phyloP scores from a whole-genome alignment of 2,113 vertebrate species.

The Neogobius melanostomus region DNA sequence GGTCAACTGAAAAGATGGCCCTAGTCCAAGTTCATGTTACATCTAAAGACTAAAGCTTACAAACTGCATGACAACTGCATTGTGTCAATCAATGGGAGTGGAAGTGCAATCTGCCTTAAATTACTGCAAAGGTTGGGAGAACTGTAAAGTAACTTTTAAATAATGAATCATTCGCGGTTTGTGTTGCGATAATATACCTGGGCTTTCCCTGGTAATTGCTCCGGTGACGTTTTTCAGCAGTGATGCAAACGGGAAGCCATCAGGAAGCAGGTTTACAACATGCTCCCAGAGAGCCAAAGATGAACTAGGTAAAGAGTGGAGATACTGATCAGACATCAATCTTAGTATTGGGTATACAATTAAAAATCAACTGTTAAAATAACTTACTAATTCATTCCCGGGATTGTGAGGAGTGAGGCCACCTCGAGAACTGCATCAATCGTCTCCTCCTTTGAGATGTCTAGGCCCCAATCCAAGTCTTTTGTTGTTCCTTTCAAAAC shows the following conservation, averaged over 20 bases:
- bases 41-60: slow-evolving; percentile 16
- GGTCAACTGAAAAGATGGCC: slow-evolving; percentile 19
- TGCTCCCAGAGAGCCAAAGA: slow-evolving; percentile 52
- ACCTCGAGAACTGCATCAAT: slow-evolving; percentile 57
- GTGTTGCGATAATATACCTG: slow-evolving; percentile 57
- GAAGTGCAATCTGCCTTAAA: neutral
- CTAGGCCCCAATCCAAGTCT: slow-evolving; percentile 41
- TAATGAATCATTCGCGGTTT: neutral
- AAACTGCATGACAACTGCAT: slow-evolving; percentile 9
- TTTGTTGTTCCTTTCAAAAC: slow-evolving; percentile 62
- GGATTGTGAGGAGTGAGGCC: slow-evolving; percentile 63
- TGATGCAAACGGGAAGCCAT: slow-evolving; percentile 54
- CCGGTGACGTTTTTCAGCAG: slow-evolving; percentile 55
- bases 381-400: slow-evolving; percentile 46
- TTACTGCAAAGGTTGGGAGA: neutral
- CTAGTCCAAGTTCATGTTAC: slow-evolving; percentile 19
- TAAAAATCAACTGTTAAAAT: neutral
- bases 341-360: neutral
- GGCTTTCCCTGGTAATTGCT: slow-evolving; percentile 57
- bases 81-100: neutral
- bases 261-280: slow-evolving; percentile 52
- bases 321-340: neutral
- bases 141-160: slow-evolving; percentile 3
- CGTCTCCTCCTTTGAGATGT: slow-evolving; percentile 43
- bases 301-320: slow-evolving; percentile 43